Evolutionary conservation across 2,113 vertebrate genomes (phyloP).

Genomic region (Carassius carassius): DNA sequence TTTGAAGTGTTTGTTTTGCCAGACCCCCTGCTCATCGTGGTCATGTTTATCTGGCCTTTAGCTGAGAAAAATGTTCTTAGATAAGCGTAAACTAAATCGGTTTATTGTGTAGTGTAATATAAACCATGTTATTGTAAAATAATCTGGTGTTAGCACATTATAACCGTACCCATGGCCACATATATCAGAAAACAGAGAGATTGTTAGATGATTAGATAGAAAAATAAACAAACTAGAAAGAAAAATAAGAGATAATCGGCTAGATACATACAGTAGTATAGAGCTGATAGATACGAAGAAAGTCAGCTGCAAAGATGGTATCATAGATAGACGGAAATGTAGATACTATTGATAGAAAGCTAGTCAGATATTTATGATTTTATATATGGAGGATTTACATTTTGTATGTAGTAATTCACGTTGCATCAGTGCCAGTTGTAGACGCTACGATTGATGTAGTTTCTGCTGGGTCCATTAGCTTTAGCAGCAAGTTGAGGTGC

Average conservation of each 20-base stretch:
- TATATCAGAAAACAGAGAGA: neutral
- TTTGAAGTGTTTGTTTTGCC: neutral
- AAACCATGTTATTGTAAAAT: neutral
- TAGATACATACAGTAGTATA: no score
- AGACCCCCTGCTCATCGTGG: neutral
- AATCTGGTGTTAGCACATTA: neutral
- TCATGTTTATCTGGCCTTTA: constrained; percentile 15
- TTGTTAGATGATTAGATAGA: neutral
- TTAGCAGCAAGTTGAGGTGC: neutral
- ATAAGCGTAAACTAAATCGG: neutral
- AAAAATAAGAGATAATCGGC: no score
- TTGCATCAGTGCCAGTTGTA: no score
- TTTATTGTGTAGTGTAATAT: neutral
- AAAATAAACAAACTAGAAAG: no score
- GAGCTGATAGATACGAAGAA: no score
- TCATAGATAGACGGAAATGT: no score
- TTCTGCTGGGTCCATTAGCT: neutral
- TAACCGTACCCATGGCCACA: neutral
- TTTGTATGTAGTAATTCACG: no score
- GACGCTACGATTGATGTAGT: neutral
- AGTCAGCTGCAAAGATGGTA: no score
- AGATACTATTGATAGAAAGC: no score
- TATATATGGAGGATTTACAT: no score
- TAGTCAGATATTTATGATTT: no score
- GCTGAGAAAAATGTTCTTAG: constrained; percentile 12